Evolutionary conservation across 2,888 invertebrate species (phyloP).

Genomic region (Linnaemya tessellans): DNA sequence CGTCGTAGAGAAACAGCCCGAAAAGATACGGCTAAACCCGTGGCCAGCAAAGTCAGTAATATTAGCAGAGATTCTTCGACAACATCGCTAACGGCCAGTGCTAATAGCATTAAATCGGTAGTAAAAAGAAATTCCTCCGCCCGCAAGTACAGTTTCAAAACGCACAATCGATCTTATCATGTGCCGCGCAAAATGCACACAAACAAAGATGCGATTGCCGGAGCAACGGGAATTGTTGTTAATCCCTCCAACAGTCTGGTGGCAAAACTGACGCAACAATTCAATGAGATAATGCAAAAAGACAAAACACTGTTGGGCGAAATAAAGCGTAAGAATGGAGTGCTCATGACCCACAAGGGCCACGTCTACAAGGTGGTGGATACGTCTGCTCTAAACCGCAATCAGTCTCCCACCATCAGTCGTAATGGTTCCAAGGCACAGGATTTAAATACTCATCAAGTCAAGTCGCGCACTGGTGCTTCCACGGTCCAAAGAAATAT

Average conservation of each 20-base stretch:
- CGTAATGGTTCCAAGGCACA: slow-evolving; percentile 56
- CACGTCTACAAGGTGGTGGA: slow-evolving; percentile 83
- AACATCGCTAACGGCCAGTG: slow-evolving; percentile 51
- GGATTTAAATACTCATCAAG: slow-evolving; percentile 52
- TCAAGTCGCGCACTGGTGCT: slow-evolving; percentile 39
- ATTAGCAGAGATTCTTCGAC: slow-evolving; percentile 66
- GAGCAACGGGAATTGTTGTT: slow-evolving; percentile 42
- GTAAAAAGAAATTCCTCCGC: slow-evolving; percentile 74
- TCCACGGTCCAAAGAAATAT: slow-evolving; percentile 80
- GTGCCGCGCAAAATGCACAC: slow-evolving; percentile 78
- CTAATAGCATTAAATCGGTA: slow-evolving; percentile 65
- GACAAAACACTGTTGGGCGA: slow-evolving; percentile 84
- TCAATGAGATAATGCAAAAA: slow-evolving; percentile 86
- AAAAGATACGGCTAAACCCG: slow-evolving; percentile 58
- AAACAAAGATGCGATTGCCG: slow-evolving; percentile 55
- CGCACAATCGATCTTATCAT: slow-evolving; percentile 80
- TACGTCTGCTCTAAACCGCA: slow-evolving; percentile 71
- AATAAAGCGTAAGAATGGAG: slow-evolving; percentile 85
- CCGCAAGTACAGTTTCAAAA: slow-evolving; percentile 83
- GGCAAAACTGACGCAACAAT: slow-evolving; percentile 88
- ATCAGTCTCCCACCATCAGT: slow-evolving; percentile 30
- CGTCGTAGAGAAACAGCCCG: slow-evolving; percentile 52
- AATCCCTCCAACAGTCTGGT: slow-evolving; percentile 84
- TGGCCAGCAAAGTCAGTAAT: slow-evolving; percentile 42
- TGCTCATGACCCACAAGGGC: slow-evolving; percentile 82